Evolutionary conservation across 2,797 vertebrate species (phyloP).

Genomic region (Urocyon cinereoargenteus): DNA sequence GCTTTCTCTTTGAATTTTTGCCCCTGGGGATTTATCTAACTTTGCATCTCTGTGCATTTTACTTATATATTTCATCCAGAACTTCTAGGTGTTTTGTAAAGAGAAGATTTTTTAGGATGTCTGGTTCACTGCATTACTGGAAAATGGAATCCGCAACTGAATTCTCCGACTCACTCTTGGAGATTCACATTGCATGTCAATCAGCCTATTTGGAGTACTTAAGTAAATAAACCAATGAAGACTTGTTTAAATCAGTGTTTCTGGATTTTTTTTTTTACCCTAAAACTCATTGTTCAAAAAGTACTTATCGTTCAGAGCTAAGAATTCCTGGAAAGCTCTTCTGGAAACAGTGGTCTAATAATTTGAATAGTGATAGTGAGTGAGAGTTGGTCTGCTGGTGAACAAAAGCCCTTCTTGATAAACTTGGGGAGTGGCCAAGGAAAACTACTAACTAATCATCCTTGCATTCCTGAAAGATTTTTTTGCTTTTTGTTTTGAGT

Average conservation of each 20-base stretch:
- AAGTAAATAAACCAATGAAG: neutral
- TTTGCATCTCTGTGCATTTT: neutral
- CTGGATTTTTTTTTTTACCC: neutral
- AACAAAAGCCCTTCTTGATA: constrained; percentile 9
- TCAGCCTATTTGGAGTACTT: neutral
- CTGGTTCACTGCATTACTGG: neutral
- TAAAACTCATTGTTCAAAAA: constrained; percentile 33
- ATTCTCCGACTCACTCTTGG: neutral
- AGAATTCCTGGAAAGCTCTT: neutral
- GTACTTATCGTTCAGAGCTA: constrained; percentile 8
- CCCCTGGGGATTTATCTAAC: neutral
- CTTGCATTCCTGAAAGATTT: neutral
- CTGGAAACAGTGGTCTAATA: neutral
- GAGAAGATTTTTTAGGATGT: neutral
- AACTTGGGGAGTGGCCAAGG: constrained; percentile 30
- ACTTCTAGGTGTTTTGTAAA: neutral
- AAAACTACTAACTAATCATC: constrained; percentile 51
- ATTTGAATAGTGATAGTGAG: neutral
- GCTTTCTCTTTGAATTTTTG: neutral
- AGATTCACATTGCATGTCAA: neutral
- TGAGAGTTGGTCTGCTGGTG: neutral
- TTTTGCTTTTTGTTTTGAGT: neutral
- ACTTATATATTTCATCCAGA: neutral
- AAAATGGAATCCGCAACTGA: neutral
- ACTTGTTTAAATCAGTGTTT: neutral